Evolutionary conservation across 2,888 invertebrate genomes (phyloP), one percentile per base, ranked within the genome.

Genomic region (Hyposoter didymator): DNA sequence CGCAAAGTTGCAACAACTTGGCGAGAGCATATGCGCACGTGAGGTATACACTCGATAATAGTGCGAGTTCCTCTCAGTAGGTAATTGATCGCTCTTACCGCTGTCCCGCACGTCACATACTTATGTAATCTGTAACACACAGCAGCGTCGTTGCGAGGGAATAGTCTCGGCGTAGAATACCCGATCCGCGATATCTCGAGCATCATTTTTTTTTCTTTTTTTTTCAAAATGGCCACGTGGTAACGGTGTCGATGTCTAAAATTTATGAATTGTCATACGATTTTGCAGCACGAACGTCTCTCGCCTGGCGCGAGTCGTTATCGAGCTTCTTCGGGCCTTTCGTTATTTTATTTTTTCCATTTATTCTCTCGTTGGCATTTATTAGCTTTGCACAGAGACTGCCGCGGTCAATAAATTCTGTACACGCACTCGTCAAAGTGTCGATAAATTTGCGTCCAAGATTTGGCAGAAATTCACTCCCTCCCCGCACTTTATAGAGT

Each of bases 71-170:
- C 78, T 79, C 78, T 32, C 19, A 55, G 74, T 78, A 78, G 82
- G 85, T 87, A 87, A 87, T 87, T 87, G 87, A 87, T 87, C 79
- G 86, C 82, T 79, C 78, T 87, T 84, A 78, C 85, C 45, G 64
- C 82, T 76, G 69, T 73, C 72, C 66, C 66, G n/a, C n/a, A 72
- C 82, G 85, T 85, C 82, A 85, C 70, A n/a, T n/a, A 39, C 84
- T 87, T 85, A 84, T 84, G 73, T 82, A 87, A 86, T 86, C 75
- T 49, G 47, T 67, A 81, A 55, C 78, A 64, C 78, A 55, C 78
- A 64, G 28, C 76, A 52, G 49, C 81, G 81, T 82, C 76, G 78
- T 82, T 59, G 62, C 49, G 17, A 62, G 55, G 19, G 49, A 47
- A 45, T 35, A 66, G 55, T 74, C 80, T 67, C 73, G 73, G 73